Base-by-base conservation (phyloP, 35 echinoderm and acorn worm species). In the Anneissia japonica region DNA sequence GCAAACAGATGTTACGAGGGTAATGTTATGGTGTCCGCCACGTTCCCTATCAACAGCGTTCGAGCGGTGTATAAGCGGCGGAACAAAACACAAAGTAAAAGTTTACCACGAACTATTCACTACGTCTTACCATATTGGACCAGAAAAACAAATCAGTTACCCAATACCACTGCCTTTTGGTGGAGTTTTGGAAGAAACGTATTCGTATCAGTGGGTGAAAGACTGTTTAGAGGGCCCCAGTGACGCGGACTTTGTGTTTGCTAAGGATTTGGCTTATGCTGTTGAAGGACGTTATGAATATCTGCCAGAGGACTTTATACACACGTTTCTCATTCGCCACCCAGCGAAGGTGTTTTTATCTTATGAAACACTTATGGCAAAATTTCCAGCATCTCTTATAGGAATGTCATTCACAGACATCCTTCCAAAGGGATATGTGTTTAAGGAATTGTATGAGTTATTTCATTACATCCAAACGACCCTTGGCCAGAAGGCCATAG, bases 1-100 rank as follows among this genome's bases (percentile, higher is more conserved):
- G n/a, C n/a, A n/a, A n/a, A n/a, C n/a, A n/a, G n/a, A n/a, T n/a
- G n/a, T n/a, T n/a, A n/a, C 84, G 4, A 38, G 74, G 32, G 77
- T 88, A 46, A 88, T 88, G 78, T 35, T 89, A 32, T 89, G 87
- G 87, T 89, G 79, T 28, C 79, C 87, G n/a, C 87, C 79, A 0
- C 72, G 86, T 73, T 82, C 32, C 30, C 21, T 81, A 28, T 82
- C 87, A 31, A 89, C 87, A 14, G 79, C 51, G 3, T 89, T 89
- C 45, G 87, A 89, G 37, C 40, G 87, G 30, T 81, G 79, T n/a
- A 89, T 89, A 4, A 89, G 79, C 21, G 39, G 33, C 31, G 14
- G 74, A 32, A 79, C 11, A 32, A 74, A 32, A 79, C n/a, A 74
- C 13, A 64, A 37, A 19, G 56, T 79, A 9, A 46, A 82, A 37